Base-by-base conservation (phyloP, 2,888 invertebrate species). In the Noctua fimbriata region DNA sequence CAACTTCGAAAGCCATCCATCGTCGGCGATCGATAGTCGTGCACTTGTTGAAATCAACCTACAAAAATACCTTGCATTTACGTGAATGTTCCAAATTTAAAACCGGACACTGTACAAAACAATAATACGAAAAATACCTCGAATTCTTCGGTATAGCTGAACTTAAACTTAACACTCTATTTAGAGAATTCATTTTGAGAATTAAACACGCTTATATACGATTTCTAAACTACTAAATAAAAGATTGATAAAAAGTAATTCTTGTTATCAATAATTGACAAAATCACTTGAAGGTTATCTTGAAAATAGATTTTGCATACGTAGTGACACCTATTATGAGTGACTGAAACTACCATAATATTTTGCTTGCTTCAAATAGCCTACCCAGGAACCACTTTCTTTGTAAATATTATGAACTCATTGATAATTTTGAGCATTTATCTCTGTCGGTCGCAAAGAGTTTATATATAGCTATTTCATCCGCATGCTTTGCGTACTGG, bases 1-100 rank as follows among this genome's bases (percentile, higher is more conserved):
- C 85, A 99, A 96, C 95, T 99, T 99, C 88, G 98, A 98, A 79
- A 99, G 96, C 99, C 99, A 99, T 89, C 98, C 98, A 96, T 98
- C 98, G 82, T 97, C 97, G 41, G 96, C 94, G 80, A 92, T 95
- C 75, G 81, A 77, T 79, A 94, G 88, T 71, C 94, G 91, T 71
- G 93, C 91, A 91, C 93, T 95, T 89, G 95, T 95, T 60, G 94
- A 93, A 88, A 97, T 93, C 90, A 95, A 93, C 92, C 97, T 97
- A 93, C 83, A 93, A 95, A 94, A 94, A 92, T 91, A 94, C 91
- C 90, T 90, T 86, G 74, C 79, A 87, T 89, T 80, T 85, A 90
- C 79, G 88, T 71, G 81, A 87, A 84, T 80, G 87, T 90, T 93
- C 90, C 88, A 93, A 91, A 92, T 91, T 92, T 90, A 91, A 92